Base-by-base conservation (phyloP, 1,140 invertebrate species). In the Bradynema listronoti region DNA sequence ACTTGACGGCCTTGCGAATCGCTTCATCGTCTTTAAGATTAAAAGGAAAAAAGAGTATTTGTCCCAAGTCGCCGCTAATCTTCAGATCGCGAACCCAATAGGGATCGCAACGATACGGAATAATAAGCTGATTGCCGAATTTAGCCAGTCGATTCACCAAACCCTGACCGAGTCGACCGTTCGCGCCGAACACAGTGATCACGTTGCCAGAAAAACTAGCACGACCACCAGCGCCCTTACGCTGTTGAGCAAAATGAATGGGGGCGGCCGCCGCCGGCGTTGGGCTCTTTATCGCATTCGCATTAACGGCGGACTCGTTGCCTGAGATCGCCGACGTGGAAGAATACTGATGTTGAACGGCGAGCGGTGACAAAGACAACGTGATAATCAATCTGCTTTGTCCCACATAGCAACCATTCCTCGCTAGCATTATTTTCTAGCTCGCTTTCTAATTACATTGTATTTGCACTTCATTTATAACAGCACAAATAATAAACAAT, bases 151-250 rank as follows among this genome's bases (percentile, higher is more conserved):
- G 85, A 75, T 92, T 94, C 70, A 87, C 86, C 16, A 98, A 83
- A 81, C 86, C 85, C 51, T 83, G 80, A 0, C 92, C 94, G 5
- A 96, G 75, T 71, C 91, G 91, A 7, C 94, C 94, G 51, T 84
- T 86, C 39, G 84, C 84, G 32, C 94, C 94, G 81, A 98, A 98
- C 1, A 99, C 42, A 53, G 27, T 65, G 30, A 61, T 91, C 3
- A 97, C 89, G 59, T 89, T 85, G 0, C 95, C 94, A 82, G 87
- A 97, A 76, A 97, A 98, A 72, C 90, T 94, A 63, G 87, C 88
- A 24, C 94, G 85, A 33, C 92, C 92, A 33, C 92, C 92, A 25
- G 69, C 42, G 42, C 71, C 71, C 41, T 66, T 72, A 27, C 27
- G 34, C 39, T 66, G 66, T 58, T 61, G 61, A 27, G 65, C 59